Conservation (phyloP, 2,888 invertebrate genomes). For the Epirrhoe tristata region DNA sequence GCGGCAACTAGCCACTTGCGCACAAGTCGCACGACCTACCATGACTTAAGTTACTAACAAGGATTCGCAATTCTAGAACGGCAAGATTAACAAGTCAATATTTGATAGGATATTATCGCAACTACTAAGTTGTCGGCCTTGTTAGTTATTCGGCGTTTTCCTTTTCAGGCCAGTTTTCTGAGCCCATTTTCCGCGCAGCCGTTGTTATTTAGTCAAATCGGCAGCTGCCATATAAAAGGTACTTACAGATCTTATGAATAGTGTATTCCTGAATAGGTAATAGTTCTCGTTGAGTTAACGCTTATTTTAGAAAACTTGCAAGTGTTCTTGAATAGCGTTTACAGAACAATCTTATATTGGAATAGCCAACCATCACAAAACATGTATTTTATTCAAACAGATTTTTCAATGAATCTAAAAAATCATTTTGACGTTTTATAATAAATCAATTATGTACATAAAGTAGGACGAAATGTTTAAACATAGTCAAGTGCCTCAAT, state of each 20-base stretch:
- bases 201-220: slow-evolving; percentile 44
- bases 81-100: background rate
- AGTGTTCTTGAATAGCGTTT: slow-evolving; percentile 6
- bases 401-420: slow-evolving; percentile 5
- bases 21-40: slow-evolving; percentile 3
- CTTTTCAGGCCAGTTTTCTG: slow-evolving; percentile 11
- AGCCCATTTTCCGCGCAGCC: slow-evolving; percentile 29
- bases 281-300: slow-evolving; percentile 12
- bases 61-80: slow-evolving; percentile 8
- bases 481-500: slow-evolving; percentile 20
- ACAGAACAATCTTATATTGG: background rate
- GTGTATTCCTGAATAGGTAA: slow-evolving; percentile 35
- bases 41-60: background rate
- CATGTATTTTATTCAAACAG: slow-evolving; percentile 10
- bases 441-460: slow-evolving; percentile 7
- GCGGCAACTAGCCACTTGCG: slow-evolving; percentile 75
- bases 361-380: slow-evolving; percentile 10
- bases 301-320: slow-evolving; percentile 17
- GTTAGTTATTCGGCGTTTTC: slow-evolving; percentile 10
- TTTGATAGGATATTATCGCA: background rate
- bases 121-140: slow-evolving; percentile 7
- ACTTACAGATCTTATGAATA: slow-evolving; percentile 47
- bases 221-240: slow-evolving; percentile 38
- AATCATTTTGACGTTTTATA: slow-evolving; percentile 5
- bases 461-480: slow-evolving; percentile 12